A percentile compares a stretch with the other conserved stretches of the same genome.
phyloP scores from a whole-genome alignment of 2,113 vertebrate genomes.

The Zosterops japonicus region DNA sequence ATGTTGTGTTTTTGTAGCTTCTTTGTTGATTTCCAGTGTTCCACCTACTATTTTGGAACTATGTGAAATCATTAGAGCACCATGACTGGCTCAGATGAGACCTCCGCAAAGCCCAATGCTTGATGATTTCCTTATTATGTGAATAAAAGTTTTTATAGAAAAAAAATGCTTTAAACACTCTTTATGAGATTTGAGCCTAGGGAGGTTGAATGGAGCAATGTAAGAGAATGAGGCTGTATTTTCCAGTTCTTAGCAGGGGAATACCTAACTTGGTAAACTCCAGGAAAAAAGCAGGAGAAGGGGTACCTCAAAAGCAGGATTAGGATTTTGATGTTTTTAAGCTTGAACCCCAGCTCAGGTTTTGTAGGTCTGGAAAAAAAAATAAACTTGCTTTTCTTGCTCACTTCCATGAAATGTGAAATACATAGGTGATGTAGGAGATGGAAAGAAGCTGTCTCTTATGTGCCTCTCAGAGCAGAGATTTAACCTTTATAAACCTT shows the following conservation, averaged over 20 bases:
- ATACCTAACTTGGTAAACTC: background rate
- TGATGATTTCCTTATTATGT: background rate
- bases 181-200: background rate
- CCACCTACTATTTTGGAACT: background rate
- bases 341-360: background rate
- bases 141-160: background rate
- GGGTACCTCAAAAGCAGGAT: background rate
- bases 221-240: background rate
- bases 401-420: background rate
- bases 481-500: background rate
- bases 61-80: background rate
- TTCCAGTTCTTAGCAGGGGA: background rate
- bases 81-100: background rate
- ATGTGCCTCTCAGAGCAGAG: background rate
- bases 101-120: background rate
- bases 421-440: background rate
- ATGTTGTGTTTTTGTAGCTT: background rate
- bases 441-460: background rate
- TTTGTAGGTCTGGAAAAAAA: background rate
- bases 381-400: background rate
- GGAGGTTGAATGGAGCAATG: background rate
- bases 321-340: background rate
- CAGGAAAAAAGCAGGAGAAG: background rate
- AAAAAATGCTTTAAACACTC: background rate
- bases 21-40: background rate